Evolutionary conservation across 2,113 vertebrate species (phyloP).

Genomic region (Hylia prasina): DNA sequence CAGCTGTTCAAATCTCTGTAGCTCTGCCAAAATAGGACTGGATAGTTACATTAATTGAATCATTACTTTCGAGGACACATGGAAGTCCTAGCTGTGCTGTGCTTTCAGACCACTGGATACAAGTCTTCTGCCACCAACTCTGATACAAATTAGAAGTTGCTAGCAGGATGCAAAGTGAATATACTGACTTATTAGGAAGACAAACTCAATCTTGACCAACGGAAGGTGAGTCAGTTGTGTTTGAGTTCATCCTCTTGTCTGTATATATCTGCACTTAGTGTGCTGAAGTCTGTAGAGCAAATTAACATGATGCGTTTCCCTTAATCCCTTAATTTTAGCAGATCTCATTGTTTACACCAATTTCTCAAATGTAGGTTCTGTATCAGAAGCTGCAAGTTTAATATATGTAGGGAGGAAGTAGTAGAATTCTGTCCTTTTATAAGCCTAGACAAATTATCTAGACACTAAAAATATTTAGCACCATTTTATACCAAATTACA

Average conservation of each 20-base stretch:
- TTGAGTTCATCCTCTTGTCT: not conserved
- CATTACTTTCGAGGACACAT: not conserved
- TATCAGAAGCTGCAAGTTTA: not conserved
- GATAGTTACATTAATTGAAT: not conserved
- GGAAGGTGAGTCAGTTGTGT: not conserved
- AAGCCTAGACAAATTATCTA: slow-evolving; percentile 33
- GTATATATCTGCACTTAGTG: not conserved
- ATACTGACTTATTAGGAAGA: not conserved
- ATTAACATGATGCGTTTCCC: not conserved
- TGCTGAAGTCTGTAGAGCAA: not conserved
- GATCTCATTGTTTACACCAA: not conserved
- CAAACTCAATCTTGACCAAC: not conserved
- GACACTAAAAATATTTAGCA: slow-evolving; percentile 9
- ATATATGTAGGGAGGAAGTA: not conserved
- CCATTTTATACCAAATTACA: not conserved
- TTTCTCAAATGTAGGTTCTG: not conserved
- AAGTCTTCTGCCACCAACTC: not conserved
- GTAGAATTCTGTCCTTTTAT: not conserved
- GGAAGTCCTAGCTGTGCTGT: not conserved
- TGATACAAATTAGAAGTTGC: not conserved
- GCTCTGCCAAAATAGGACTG: not conserved
- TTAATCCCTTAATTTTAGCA: not conserved
- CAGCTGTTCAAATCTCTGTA: not conserved
- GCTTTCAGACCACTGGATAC: not conserved
- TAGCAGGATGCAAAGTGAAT: not conserved